These are phyloP conservation scores for Trachelus stipa DNA, from an alignment of 2,888 invertebrate genomes.

Conservation along the genomic window DNA sequence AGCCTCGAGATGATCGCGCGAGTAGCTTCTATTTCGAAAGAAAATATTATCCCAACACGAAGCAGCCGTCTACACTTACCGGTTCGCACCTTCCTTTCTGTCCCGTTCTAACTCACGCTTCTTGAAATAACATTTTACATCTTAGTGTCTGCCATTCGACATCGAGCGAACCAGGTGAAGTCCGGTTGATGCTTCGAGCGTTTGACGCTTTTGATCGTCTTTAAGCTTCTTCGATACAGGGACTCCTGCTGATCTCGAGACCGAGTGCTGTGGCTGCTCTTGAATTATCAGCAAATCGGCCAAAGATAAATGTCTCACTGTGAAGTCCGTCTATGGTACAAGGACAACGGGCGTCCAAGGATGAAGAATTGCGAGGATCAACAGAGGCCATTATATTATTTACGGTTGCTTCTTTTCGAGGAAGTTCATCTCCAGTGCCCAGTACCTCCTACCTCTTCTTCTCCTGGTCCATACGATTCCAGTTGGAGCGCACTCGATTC, in stretches of 20 bases:
- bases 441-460: not conserved
- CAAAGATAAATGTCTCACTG: not conserved
- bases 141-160: not conserved
- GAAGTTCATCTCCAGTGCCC: not conserved
- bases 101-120: conserved; percentile 10
- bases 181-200: not conserved
- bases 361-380: not conserved
- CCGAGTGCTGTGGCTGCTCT: not conserved
- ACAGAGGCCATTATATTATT: not conserved
- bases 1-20: conserved; percentile 28
- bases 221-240: not conserved
- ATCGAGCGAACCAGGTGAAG: not conserved
- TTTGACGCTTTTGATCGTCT: not conserved
- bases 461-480: not conserved
- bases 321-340: not conserved
- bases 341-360: not conserved
- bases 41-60: conserved; percentile 57
- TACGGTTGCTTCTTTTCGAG: not conserved
- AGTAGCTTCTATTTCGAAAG: conserved; percentile 59
- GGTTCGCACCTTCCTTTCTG: conserved; percentile 29
- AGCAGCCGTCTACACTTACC: conserved; percentile 39
- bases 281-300: not conserved
- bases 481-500: not conserved
- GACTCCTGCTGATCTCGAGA: not conserved
- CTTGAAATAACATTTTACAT: conserved; percentile 2